Evolutionary conservation across 1,140 invertebrate genomes (phyloP).

Genomic region (Dinoponera quadriceps): DNA sequence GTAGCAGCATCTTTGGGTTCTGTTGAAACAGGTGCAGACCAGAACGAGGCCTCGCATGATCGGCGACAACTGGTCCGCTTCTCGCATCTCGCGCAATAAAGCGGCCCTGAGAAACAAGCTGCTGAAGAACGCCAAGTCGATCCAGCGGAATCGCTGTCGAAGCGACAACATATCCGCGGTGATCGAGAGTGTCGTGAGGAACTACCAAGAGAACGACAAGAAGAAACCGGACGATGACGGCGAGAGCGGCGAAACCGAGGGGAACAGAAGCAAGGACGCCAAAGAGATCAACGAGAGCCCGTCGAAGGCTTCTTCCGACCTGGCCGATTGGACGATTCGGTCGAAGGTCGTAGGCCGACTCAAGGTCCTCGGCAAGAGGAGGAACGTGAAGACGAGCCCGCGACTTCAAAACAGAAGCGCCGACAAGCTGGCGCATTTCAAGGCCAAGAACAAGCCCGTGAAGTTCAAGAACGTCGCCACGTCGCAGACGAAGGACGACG

Average conservation of each 20-base stretch:
- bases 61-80: conserved; percentile 73
- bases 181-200: conserved; percentile 77
- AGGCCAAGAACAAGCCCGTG: background rate
- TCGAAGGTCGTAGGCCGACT: conserved; percentile 67
- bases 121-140: conserved; percentile 82
- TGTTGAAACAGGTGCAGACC: conserved; percentile 77
- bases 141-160: conserved; percentile 80
- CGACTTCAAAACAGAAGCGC: conserved; percentile 4
- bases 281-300: conserved; percentile 39
- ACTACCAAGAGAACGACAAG: conserved; percentile 53
- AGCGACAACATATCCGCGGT: conserved; percentile 77
- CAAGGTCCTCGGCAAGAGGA: conserved; percentile 76
- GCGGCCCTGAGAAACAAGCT: conserved; percentile 80
- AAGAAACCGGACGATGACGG: conserved; percentile 50
- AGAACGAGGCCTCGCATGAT: conserved; percentile 75
- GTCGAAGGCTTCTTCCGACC: background rate
- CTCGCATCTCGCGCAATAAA: conserved; percentile 78
- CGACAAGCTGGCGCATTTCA: conserved; percentile 1
- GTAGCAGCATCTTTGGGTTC: conserved; percentile 19
- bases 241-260: conserved; percentile 44
- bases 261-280: conserved; percentile 49
- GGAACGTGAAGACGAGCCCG: conserved; percentile 76
- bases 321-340: conserved; percentile 1
- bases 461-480: conserved; percentile 15
- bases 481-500: conserved; percentile 21